Evolutionary conservation across 2,113 vertebrate genomes (phyloP).

Genomic region (Cisticola juncidis): DNA sequence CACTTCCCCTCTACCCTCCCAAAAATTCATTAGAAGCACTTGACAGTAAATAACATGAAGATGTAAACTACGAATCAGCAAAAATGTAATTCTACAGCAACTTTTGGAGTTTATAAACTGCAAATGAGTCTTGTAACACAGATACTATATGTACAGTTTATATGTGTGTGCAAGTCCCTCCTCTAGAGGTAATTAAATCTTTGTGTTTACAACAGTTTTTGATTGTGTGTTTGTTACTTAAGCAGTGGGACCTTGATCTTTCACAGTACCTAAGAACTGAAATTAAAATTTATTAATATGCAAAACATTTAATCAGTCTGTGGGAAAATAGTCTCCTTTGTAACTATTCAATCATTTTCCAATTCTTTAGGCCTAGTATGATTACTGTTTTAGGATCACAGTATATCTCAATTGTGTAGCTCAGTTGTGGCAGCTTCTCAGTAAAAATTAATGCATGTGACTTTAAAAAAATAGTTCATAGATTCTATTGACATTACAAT

Average conservation of each 20-base stretch:
- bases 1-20: accelerated
- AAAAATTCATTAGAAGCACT: background rate
- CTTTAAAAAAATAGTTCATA: background rate
- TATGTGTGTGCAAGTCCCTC: background rate
- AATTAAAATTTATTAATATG: background rate
- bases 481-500: background rate
- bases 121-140: background rate
- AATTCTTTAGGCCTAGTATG: background rate
- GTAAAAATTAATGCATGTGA: background rate
- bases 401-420: background rate
- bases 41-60: background rate
- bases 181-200: background rate
- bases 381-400: background rate
- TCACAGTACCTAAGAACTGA: background rate
- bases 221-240: background rate
- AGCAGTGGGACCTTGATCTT: background rate
- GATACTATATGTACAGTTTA: background rate
- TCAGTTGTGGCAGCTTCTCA: background rate
- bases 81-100: background rate
- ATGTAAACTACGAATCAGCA: background rate
- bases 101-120: background rate
- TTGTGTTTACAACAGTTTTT: background rate
- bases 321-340: background rate
- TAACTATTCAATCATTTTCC: background rate
- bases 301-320: background rate